Base-by-base conservation (phyloP, 2,113 vertebrate genomes). In the Pseudopodoces humilis region DNA sequence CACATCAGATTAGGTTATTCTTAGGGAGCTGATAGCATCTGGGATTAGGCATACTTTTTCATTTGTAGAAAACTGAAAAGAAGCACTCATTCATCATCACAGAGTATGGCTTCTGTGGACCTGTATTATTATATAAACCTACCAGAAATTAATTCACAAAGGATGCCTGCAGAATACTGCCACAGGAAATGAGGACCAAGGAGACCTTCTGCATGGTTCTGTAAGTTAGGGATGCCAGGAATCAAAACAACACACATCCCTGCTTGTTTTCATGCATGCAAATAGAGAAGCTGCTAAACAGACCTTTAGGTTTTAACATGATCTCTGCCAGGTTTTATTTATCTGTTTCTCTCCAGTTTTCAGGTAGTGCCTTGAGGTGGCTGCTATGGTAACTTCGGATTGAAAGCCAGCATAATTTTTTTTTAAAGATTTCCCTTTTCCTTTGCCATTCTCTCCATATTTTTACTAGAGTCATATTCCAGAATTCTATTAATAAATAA, bases 111-210 rank as follows among this genome's bases (percentile, higher is more conserved):
- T 97, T 95, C 86, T 96, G 82, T 47, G 10, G 72, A 92, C 75
- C 89, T 94, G 62, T 88, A 56, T 92, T 94, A 95, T 97, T 96
- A 80, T 15, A 91, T 96, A 97, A 97, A 95, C 65, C 92, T 44
- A 86, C 41, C 94, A 86, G 91, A 97, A 97, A 95, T 96, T 62
- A 97, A 95, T 95, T 95, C 84, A 86, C 72, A 83, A 74, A 95
- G 93, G 83, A 92, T 87, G 92, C 88, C 63, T 83, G 80, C 89
- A 88, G 86, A 81, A 76, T 84, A 21, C 35, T 84, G 82, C 76
- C 67, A 33, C 30, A 64, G 77, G 60, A 96, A 95, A 93, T 80
- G 72, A 94, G 72, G 77, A 39, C 71, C 90, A 58, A 39, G 71
- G 84, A 94, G 59, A 93, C 44, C 56, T 91, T 81, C 30, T 85